Base-by-base conservation (phyloP, 2,113 vertebrate genomes). In the Pangasianodon hypophthalmus region DNA sequence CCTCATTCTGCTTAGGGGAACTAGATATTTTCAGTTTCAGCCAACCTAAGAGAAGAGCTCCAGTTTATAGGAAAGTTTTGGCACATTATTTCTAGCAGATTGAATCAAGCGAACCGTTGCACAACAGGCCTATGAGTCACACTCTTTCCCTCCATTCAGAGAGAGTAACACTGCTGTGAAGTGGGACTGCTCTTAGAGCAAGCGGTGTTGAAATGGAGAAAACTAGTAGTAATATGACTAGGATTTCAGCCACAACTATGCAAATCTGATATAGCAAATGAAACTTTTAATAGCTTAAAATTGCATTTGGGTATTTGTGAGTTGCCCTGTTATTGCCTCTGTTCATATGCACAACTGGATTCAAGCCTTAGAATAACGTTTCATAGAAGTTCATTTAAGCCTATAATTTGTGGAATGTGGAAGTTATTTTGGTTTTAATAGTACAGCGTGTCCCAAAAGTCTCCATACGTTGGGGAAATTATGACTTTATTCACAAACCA, bases 51-150 rank as follows among this genome's bases (percentile, higher is more conserved):
- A 16, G 48, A 80, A 52, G 13, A 80, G 77, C 13, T 80, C 46
- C 46, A n/a, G 77, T 80, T 52, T 52, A 80, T n/a, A 52, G 77
- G 13, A 52, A 80, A 7, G 24, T 80, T 77, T 80, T 80, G 77
- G 46, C 77, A n/a, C 46, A 52, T 80, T 18, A 50, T n/a, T 80
- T 80, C 46, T n/a, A 46, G 24, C 21, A 50, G 77, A 50, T 50
- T 80, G 26, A 80, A 80, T 80, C 46, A 52, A 80, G 26, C 1
- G 6, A 80, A 52, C 26, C 6, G 9, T 80, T 80, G 46, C 77
- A 50, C 77, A 80, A 80, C 77, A n/a, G 46, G 46, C 4, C 48
- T 80, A 16, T 80, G 77, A 80, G 46, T 80, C 77, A 80, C 46
- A 79, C 21, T 29, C 48, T 50, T 50, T 50, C 46, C 77, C 6